Conservation (phyloP, 2,797 vertebrate species). For the Ctenopoma multispine region DNA sequence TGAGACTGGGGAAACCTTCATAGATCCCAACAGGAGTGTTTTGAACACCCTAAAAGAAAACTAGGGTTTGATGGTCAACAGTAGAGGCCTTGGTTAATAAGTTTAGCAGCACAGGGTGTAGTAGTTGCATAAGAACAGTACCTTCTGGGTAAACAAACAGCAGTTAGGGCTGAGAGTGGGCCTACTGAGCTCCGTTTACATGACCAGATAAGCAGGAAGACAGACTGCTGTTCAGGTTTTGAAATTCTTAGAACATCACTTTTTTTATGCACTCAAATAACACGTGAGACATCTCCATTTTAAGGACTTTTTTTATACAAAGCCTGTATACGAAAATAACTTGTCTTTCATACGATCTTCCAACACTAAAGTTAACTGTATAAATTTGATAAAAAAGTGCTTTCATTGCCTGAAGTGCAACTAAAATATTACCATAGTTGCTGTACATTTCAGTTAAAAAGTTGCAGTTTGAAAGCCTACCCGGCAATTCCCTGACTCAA, state of each 20-base stretch:
- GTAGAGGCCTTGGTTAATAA: constrained; percentile 45
- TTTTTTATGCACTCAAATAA: constrained; percentile 36
- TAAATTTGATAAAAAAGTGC: not conserved
- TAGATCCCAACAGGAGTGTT: constrained; percentile 20
- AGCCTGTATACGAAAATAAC: too few relatives aligned
- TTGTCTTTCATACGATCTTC: constrained; percentile 4
- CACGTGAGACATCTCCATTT: constrained; percentile 16
- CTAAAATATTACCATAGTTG: not conserved
- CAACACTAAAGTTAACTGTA: not conserved
- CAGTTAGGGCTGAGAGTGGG: constrained; percentile 55
- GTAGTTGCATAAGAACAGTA: constrained; percentile 60
- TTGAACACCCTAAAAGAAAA: constrained; percentile 58
- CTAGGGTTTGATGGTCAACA: constrained; percentile 53
- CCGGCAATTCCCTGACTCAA: constrained; percentile 26
- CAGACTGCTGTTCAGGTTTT: constrained; percentile 31
- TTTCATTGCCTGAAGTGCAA: not conserved
- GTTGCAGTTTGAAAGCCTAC: constrained; percentile 3
- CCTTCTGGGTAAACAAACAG: constrained; percentile 74
- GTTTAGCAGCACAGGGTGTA: constrained; percentile 49
- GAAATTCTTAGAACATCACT: constrained; percentile 56
- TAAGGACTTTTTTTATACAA: constrained; percentile 5
- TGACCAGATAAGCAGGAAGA: constrained; percentile 72
- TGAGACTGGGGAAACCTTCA: constrained; percentile 20
- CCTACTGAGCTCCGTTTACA: constrained; percentile 72
- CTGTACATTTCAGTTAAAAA: constrained; percentile 1